Conservation (phyloP, 2,797 vertebrate genomes). For the Gymnoscopelus microlampas region DNA sequence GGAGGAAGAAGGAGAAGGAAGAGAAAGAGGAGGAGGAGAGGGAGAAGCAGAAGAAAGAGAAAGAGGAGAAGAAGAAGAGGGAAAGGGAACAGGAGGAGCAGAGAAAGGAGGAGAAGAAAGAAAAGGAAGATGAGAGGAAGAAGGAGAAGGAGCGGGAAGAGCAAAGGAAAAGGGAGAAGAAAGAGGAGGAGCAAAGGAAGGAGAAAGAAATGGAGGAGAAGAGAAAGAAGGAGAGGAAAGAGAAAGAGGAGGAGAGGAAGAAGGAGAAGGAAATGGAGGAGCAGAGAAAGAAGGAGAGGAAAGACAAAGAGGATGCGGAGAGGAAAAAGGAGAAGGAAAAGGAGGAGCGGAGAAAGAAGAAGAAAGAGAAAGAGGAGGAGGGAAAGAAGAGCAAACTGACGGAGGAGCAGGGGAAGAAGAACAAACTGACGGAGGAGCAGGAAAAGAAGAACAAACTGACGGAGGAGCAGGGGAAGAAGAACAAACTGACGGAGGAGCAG, state of each 20-base stretch:
- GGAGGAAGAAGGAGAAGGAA: too few relatives aligned
- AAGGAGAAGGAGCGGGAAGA: not conserved
- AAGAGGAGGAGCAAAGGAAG: not conserved
- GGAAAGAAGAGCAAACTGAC: constrained; percentile 58
- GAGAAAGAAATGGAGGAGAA: constrained; percentile 63
- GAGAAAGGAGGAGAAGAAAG: constrained; percentile 82
- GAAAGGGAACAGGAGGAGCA: constrained; percentile 88
- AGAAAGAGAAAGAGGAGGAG: constrained; percentile 62
- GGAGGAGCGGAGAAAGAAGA: constrained; percentile 58
- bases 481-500: constrained; percentile 78
- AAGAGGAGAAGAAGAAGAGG: constrained; percentile 77
- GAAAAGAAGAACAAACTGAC: constrained; percentile 65
- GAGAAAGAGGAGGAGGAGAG: too few relatives aligned
- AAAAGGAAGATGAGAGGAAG: constrained; percentile 58
- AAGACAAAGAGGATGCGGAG: not conserved
- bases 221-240: constrained; percentile 19
- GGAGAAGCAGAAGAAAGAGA: too few relatives aligned
- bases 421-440: constrained; percentile 78
- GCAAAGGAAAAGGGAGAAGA: not conserved
- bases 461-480: constrained; percentile 77
- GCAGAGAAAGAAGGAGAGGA: constrained; percentile 38
- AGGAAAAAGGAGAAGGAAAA: constrained; percentile 50
- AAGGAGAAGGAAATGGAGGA: constrained; percentile 85
- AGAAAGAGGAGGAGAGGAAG: constrained; percentile 68
- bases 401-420: constrained; percentile 77